A percentile compares a stretch with the other conserved stretches of the same genome.
phyloP scores from a whole-genome alignment of 2,797 vertebrate genomes.

The Lophius americanus region DNA sequence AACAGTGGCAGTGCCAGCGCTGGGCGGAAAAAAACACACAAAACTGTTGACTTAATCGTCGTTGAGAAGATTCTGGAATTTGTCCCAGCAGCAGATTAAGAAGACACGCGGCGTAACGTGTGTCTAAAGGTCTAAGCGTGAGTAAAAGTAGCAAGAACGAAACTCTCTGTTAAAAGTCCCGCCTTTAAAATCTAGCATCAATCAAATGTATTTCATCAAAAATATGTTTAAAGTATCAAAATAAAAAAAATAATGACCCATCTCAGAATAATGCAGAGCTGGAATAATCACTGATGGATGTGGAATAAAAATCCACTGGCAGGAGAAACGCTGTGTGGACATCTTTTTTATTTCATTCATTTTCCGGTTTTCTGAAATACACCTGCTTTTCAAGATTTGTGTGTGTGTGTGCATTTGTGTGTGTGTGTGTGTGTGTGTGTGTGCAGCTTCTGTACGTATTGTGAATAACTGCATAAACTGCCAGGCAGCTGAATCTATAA shows the following conservation, averaged over 20 bases:
- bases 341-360: too few species aligned
- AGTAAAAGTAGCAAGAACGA: not conserved
- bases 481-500: not conserved
- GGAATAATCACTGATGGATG: too few species aligned
- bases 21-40: slow-evolving; percentile 33
- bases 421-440: too few species aligned
- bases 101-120: too few species aligned
- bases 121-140: too few species aligned
- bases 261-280: not conserved
- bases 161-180: not conserved
- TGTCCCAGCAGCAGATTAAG: slow-evolving; percentile 13
- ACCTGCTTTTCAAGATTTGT: too few species aligned
- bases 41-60: not conserved
- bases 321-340: too few species aligned
- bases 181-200: not conserved
- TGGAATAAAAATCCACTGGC: too few species aligned
- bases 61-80: slow-evolving; percentile 7
- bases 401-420: too few species aligned
- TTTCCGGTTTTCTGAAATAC: too few species aligned
- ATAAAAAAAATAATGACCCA: not conserved
- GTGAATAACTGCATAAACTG: not conserved
- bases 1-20: slow-evolving; percentile 38
- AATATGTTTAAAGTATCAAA: not conserved
- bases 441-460: too few species aligned
- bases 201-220: not conserved